Conservation (phyloP, 2,797 vertebrate species). For the Holocentrus rufus region DNA sequence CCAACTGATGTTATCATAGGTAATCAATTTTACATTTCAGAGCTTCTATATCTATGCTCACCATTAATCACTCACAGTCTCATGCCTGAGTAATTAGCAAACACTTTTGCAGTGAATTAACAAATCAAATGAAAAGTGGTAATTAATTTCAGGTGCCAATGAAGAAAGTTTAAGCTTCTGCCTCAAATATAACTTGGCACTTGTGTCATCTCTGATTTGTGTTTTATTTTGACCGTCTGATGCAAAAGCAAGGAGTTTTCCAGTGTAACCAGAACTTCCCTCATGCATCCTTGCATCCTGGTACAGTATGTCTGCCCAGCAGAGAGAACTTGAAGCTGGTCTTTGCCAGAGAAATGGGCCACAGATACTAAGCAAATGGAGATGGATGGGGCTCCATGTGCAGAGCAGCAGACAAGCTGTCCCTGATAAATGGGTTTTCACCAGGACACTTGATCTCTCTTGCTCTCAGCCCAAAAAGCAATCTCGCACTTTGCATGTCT, state of each 20-base stretch:
- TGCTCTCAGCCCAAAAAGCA: conserved; percentile 79
- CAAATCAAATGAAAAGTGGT: conserved; percentile 44
- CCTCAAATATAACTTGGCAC: not conserved
- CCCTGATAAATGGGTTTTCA: conserved; percentile 80
- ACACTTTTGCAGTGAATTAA: conserved; percentile 45
- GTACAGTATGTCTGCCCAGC: not conserved
- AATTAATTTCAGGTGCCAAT: conserved; percentile 44
- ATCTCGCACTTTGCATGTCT: conserved; percentile 83
- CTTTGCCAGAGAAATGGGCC: conserved; percentile 72
- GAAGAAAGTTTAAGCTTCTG: conserved; percentile 30
- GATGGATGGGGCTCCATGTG: conserved; percentile 78
- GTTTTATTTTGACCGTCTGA: not conserved
- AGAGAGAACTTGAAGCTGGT: conserved; percentile 53
- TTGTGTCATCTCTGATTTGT: conserved; percentile 3
- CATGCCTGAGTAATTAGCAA: conserved; percentile 34
- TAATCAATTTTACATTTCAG: conserved; percentile 70
- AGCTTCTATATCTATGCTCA: conserved; percentile 50
- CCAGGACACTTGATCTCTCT: conserved; percentile 76
- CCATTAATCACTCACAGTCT: conserved; percentile 61
- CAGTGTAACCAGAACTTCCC: conserved; percentile 5
- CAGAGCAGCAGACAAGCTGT: conserved; percentile 75
- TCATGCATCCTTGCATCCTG: conserved; percentile 8
- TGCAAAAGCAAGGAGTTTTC: conserved; percentile 17
- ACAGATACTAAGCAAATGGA: conserved; percentile 78
- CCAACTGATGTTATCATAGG: conserved; percentile 57